Evolutionary conservation across 2,797 vertebrate species (phyloP).

Genomic region (Sebastes jordani): DNA sequence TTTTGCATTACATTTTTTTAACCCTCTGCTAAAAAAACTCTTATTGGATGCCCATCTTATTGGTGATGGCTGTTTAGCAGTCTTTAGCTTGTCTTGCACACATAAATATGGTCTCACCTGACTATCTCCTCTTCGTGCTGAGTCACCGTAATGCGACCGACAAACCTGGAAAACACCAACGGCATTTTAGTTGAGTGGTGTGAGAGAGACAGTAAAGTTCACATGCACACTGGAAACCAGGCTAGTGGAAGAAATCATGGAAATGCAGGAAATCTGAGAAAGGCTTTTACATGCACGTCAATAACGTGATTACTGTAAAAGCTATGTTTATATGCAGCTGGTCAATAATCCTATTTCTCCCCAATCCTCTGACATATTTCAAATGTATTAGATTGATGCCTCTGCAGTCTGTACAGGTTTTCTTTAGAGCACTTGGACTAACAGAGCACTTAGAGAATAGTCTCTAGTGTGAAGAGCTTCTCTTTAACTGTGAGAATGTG

Average conservation of each 20-base stretch:
- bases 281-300: not conserved
- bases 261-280: not conserved
- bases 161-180: conserved; percentile 84
- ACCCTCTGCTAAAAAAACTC: no score
- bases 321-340: not conserved
- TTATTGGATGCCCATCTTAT: not conserved
- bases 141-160: conserved; percentile 92
- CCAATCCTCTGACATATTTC: not conserved
- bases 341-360: not conserved
- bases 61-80: not conserved
- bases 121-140: conserved; percentile 93
- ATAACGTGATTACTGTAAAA: not conserved
- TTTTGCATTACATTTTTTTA: not conserved
- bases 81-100: not conserved
- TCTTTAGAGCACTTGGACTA: not conserved
- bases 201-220: not conserved
- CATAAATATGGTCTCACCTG: conserved; percentile 81
- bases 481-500: not conserved
- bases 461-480: not conserved
- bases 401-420: not conserved
- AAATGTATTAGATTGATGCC: not conserved
- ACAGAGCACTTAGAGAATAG: not conserved
- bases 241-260: not conserved
- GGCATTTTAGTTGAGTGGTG: conserved; percentile 4
- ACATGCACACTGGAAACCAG: not conserved